phyloP scores from a whole-genome alignment of 2,888 invertebrate species.

The Nesidiocoris tenuis region DNA sequence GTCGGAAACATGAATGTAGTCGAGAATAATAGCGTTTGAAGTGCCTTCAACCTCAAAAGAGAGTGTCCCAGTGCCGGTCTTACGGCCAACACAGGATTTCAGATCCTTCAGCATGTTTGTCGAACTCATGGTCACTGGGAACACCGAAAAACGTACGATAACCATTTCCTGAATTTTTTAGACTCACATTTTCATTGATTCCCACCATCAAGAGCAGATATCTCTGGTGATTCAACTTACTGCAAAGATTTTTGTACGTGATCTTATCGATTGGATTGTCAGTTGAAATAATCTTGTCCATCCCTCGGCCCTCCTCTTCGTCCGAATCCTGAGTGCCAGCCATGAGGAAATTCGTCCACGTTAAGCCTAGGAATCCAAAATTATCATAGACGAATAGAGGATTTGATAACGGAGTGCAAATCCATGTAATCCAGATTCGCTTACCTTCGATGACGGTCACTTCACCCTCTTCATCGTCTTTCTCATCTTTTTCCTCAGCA shows the following conservation, averaged over 20 bases:
- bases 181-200: too few relatives aligned
- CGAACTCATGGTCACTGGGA: slow-evolving; percentile 21
- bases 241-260: slow-evolving; percentile 33
- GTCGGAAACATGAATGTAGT: slow-evolving; percentile 2
- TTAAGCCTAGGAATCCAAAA: background rate
- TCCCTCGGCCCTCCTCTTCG: slow-evolving; percentile 34
- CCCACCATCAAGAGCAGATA: too few relatives aligned
- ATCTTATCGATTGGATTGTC: slow-evolving; percentile 38
- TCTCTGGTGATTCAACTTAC: too few relatives aligned
- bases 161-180: too few relatives aligned
- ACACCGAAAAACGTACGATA: background rate
- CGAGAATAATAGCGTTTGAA: slow-evolving; percentile 3
- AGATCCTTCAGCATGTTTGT: slow-evolving; percentile 12
- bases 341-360: slow-evolving; percentile 37
- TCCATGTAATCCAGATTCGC: too few relatives aligned
- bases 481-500: slow-evolving; percentile 21
- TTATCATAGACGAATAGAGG: too few relatives aligned
- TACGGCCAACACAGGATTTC: background rate
- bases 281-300: slow-evolving; percentile 18
- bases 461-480: slow-evolving; percentile 33
- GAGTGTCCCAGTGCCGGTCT: slow-evolving; percentile 7
- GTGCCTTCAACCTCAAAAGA: slow-evolving; percentile 26
- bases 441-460: slow-evolving; percentile 26
- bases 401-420: too few relatives aligned
- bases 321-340: slow-evolving; percentile 36